Evolutionary conservation across 2,888 invertebrate species (phyloP).

Genomic region (Athripsodes cinereus): DNA sequence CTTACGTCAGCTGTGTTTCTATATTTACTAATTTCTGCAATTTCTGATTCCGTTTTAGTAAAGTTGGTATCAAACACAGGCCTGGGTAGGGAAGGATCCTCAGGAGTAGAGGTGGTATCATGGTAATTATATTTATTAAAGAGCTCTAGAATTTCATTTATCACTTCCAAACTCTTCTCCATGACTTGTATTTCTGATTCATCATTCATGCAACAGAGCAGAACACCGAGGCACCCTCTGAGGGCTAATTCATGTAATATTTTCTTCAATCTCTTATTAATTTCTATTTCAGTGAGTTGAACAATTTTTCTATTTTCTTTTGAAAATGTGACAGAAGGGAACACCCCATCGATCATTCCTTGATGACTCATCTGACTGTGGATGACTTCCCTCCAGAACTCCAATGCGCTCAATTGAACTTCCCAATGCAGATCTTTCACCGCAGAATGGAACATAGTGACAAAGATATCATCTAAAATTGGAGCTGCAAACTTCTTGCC

Average conservation of each 20-base stretch:
- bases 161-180: conserved; percentile 52
- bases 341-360: conserved; percentile 78
- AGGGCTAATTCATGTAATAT: conserved; percentile 61
- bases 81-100: conserved; percentile 9
- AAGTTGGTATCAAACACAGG: conserved; percentile 27
- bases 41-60: conserved; percentile 20
- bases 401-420: conserved; percentile 64
- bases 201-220: conserved; percentile 59
- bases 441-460: conserved; percentile 60
- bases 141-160: conserved; percentile 48
- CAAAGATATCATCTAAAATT: conserved; percentile 52
- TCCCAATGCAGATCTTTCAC: conserved; percentile 76
- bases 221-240: conserved; percentile 64
- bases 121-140: conserved; percentile 52
- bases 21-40: conserved; percentile 21
- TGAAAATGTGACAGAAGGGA: conserved; percentile 75
- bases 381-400: conserved; percentile 68
- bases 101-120: conserved; percentile 28
- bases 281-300: conserved; percentile 60
- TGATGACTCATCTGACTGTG: conserved; percentile 60
- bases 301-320: conserved; percentile 73
- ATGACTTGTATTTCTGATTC: conserved; percentile 69
- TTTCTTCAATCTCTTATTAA: conserved; percentile 57
- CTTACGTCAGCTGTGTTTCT: conserved; percentile 22
- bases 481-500: conserved; percentile 53